These are phyloP conservation scores for Drosophila eohydei DNA, from an alignment of 2,888 invertebrate genomes.

Conservation along the genomic window DNA sequence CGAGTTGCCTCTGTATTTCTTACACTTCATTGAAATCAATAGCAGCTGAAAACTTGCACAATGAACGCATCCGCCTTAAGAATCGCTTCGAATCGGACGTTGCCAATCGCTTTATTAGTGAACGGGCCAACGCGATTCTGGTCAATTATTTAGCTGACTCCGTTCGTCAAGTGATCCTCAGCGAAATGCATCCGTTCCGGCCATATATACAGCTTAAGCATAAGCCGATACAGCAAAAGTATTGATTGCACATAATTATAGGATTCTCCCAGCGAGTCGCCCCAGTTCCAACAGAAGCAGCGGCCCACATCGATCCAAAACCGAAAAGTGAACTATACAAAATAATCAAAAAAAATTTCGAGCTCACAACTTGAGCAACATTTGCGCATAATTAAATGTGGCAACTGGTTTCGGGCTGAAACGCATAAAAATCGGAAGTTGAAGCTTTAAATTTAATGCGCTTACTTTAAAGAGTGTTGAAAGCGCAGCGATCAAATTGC, in stretches of 20 bases:
- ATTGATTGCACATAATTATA: slow-evolving; percentile 80
- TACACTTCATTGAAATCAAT: slow-evolving; percentile 24
- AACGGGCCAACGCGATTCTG: slow-evolving; percentile 13
- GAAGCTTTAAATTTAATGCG: slow-evolving; percentile 75
- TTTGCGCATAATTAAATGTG: slow-evolving; percentile 68
- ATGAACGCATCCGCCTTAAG: slow-evolving; percentile 43
- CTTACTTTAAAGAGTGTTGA: slow-evolving; percentile 65
- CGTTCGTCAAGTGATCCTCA: slow-evolving; percentile 33
- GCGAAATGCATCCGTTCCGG: slow-evolving; percentile 42
- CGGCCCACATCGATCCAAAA: slow-evolving; percentile 5
- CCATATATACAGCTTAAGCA: slow-evolving; percentile 32
- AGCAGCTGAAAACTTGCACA: slow-evolving; percentile 5
- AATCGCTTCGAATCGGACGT: slow-evolving; percentile 8
- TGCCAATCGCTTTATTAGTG: slow-evolving; percentile 50
- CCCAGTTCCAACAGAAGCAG: slow-evolving; percentile 12
- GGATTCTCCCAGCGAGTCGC: slow-evolving; percentile 54
- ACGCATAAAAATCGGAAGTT: slow-evolving; percentile 76
- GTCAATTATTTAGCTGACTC: slow-evolving; percentile 16
- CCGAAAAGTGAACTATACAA: slow-evolving; percentile 42
- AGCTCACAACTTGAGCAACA: slow-evolving; percentile 61
- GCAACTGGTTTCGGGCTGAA: slow-evolving; percentile 60
- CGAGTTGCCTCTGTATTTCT: neutral
- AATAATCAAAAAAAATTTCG: slow-evolving; percentile 31
- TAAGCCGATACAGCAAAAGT: slow-evolving; percentile 71
- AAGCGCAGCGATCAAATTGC: slow-evolving; percentile 44